Evolutionary conservation across 2,113 vertebrate species (phyloP).

Genomic region (Drymodes brunneopygia): DNA sequence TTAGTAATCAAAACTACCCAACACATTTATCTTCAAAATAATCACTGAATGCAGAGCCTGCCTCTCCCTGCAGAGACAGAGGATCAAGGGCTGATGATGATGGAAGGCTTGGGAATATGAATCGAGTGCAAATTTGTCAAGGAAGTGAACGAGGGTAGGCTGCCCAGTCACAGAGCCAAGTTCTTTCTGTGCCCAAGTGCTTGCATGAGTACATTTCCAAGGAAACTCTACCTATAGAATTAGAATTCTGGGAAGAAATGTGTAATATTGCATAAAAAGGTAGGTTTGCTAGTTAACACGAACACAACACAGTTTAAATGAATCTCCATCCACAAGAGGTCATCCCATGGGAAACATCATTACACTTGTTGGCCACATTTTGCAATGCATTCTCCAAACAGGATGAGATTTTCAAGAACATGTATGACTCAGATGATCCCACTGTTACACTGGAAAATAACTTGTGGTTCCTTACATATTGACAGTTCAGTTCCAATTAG

Average conservation of each 20-base stretch:
- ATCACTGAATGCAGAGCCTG: not conserved
- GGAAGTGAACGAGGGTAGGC: not conserved
- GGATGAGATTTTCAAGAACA: not conserved
- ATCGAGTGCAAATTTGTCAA: conserved; percentile 8
- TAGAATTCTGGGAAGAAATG: not conserved
- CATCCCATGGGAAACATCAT: not conserved
- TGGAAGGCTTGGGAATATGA: not conserved
- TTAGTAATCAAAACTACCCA: conserved; percentile 65
- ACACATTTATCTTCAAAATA: conserved; percentile 57
- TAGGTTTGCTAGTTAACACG: not conserved
- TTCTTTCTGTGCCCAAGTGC: not conserved
- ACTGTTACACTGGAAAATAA: not conserved
- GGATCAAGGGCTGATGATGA: not conserved
- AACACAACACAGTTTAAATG: not conserved
- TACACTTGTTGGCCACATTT: not conserved
- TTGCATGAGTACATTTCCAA: not conserved
- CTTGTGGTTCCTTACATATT: not conserved
- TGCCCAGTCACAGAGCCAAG: not conserved
- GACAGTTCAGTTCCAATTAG: not conserved
- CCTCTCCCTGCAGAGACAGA: not conserved
- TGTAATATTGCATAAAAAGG: not conserved
- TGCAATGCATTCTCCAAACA: not conserved
- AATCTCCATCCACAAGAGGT: not conserved
- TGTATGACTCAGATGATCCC: not conserved
- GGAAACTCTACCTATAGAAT: not conserved